A percentile compares a stretch with the other conserved stretches of the same genome.
Evolutionary conservation across 2,888 invertebrate genomes (phyloP).

Genomic region (Galerucella pusilla): DNA sequence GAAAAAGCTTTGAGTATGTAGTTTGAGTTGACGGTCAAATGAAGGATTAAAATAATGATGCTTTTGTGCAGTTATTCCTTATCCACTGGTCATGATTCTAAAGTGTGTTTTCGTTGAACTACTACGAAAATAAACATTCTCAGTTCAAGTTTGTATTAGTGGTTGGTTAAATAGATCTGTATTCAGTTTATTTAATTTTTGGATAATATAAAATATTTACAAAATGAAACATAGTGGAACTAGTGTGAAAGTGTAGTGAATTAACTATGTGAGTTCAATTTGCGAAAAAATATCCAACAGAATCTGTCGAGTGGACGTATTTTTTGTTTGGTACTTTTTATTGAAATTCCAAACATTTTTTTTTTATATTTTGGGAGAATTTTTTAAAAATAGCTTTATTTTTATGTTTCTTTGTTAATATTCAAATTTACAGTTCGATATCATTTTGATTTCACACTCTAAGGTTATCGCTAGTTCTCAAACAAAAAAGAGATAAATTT

Average conservation of each 20-base stretch:
- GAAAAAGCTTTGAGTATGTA: background rate
- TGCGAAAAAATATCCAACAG: too few species aligned
- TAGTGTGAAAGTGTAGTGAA: background rate
- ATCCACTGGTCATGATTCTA: constrained; percentile 25
- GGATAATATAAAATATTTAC: background rate
- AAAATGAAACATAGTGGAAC: background rate
- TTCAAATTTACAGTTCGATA: too few species aligned
- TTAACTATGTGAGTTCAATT: background rate
- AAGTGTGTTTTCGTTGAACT: constrained; percentile 29
- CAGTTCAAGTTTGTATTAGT: constrained; percentile 16
- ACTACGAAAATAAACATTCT: constrained; percentile 24
- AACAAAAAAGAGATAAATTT: too few species aligned
- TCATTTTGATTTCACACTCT: too few species aligned
- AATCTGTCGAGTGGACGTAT: too few species aligned
- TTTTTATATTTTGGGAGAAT: too few species aligned
- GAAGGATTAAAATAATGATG: background rate
- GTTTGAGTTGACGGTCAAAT: background rate
- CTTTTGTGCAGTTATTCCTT: constrained; percentile 19
- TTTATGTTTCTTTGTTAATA: too few species aligned
- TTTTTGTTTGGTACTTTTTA: too few species aligned
- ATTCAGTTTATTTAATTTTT: background rate
- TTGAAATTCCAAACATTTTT: too few species aligned
- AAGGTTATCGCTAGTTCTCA: too few species aligned
- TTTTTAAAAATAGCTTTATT: too few species aligned
- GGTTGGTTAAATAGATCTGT: background rate